A percentile compares a stretch with the other conserved stretches of the same genome.
Conservation (phyloP, 2,888 invertebrate species). For the Choristoneura rosaceana region DNA sequence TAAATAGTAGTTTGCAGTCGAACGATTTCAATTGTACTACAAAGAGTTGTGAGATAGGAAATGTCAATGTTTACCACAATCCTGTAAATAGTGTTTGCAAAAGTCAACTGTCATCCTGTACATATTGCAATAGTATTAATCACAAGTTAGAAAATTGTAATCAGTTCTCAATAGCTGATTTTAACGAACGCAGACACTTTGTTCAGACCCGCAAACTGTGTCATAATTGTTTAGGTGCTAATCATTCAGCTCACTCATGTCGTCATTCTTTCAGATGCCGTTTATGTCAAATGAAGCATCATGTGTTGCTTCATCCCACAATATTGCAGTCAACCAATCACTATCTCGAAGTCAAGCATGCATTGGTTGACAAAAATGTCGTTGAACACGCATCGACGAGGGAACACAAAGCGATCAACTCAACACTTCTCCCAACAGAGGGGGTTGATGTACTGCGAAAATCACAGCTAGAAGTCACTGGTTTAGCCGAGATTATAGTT, state of each 20-base stretch:
- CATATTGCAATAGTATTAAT: neutral
- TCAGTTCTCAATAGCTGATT: neutral
- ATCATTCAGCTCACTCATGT: constrained; percentile 5
- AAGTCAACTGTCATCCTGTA: neutral
- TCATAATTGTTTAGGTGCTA: neutral
- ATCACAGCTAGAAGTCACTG: neutral
- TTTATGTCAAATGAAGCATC: constrained; percentile 3
- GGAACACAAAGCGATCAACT: neutral
- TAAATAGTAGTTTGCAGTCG: neutral
- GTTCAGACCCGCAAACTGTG: neutral
- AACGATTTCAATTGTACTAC: neutral
- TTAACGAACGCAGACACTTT: neutral
- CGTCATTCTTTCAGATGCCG: constrained; percentile 7
- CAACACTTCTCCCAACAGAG: constrained; percentile 1
- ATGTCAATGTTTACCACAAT: neutral
- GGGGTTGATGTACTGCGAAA: neutral
- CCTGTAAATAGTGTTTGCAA: too few species aligned
- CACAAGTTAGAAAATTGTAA: neutral
- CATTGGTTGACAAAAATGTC: neutral
- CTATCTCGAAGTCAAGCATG: neutral
- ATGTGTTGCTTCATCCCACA: neutral
- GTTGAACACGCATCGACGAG: neutral
- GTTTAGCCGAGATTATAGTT: neutral
- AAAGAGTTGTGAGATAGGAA: neutral
- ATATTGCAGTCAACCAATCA: neutral